Evolutionary conservation across 2,113 vertebrate species (phyloP).

Genomic region (Dasypus novemcinctus): DNA sequence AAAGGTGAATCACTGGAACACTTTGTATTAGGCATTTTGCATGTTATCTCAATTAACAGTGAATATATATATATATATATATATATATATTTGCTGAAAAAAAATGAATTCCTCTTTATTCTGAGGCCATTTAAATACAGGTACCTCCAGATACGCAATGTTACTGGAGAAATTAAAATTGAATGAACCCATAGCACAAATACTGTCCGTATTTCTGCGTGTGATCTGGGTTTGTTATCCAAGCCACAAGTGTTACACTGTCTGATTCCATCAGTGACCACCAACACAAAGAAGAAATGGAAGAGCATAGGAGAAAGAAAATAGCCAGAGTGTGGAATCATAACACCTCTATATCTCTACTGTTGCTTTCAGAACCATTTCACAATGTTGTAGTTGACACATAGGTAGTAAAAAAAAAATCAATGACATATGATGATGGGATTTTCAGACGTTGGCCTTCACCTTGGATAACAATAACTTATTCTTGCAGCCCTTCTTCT

Average conservation of each 20-base stretch:
- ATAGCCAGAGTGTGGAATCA: slow-evolving; percentile 62
- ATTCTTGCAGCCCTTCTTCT: slow-evolving; percentile 97
- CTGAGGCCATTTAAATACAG: slow-evolving; percentile 40
- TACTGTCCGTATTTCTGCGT: not conserved
- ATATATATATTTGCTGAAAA: slow-evolving; percentile 48
- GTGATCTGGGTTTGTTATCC: not conserved
- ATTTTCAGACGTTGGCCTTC: slow-evolving; percentile 86
- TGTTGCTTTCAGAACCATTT: slow-evolving; percentile 63
- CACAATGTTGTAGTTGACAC: slow-evolving; percentile 58
- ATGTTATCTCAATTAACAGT: not conserved
- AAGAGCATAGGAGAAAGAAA: slow-evolving; percentile 65
- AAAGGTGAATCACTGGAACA: not conserved
- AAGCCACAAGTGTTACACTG: not conserved
- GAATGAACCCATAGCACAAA: not conserved
- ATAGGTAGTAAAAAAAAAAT: slow-evolving; percentile 39
- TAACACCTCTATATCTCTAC: slow-evolving; percentile 55
- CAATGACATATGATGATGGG: slow-evolving; percentile 7
- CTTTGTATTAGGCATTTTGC: not conserved
- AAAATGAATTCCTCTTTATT: slow-evolving; percentile 70
- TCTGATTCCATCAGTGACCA: not conserved
- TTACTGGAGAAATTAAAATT: slow-evolving; percentile 39
- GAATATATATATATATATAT: not conserved
- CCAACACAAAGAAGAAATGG: slow-evolving; percentile 58
- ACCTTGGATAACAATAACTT: slow-evolving; percentile 94
- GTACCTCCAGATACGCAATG: slow-evolving; percentile 40